A percentile compares a stretch with the other conserved stretches of the same genome.
Evolutionary conservation across 2,888 invertebrate species (phyloP).

Genomic region (Syrphus vitripennis): DNA sequence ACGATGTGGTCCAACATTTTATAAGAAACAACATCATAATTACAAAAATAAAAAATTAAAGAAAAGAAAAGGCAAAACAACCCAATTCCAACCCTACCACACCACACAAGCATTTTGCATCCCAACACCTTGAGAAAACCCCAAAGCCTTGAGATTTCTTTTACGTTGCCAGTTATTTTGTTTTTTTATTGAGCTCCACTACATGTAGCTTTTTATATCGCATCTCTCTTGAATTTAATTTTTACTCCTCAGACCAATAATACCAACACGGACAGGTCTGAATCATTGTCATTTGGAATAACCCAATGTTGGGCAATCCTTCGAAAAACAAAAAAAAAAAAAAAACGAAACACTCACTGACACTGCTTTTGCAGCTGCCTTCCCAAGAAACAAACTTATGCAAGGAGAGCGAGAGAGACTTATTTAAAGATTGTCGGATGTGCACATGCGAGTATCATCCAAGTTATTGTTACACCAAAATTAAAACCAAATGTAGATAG

Average conservation of each 20-base stretch:
- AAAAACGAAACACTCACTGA: constrained; percentile 25
- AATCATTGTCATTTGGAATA: constrained; percentile 46
- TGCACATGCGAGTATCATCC: neutral
- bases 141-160: constrained; percentile 56
- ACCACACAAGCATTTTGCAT: neutral
- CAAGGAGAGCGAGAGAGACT: constrained; percentile 40
- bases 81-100: constrained; percentile 53
- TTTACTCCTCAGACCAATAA: neutral
- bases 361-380: neutral
- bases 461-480: constrained; percentile 10
- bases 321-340: too few relatives aligned
- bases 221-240: constrained; percentile 13
- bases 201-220: neutral
- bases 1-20: constrained; percentile 75
- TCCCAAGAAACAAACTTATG: constrained; percentile 44
- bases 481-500: constrained; percentile 20
- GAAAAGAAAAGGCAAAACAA: neutral
- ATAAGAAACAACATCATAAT: constrained; percentile 74
- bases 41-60: neutral
- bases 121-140: constrained; percentile 61
- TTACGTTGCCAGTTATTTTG: neutral
- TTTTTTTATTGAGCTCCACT: neutral
- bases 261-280: neutral
- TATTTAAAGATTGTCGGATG: neutral
- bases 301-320: constrained; percentile 67